These are phyloP conservation scores for Cyrtonyx montezumae DNA, from an alignment of 2,113 vertebrate genomes.

Conservation along the genomic window DNA sequence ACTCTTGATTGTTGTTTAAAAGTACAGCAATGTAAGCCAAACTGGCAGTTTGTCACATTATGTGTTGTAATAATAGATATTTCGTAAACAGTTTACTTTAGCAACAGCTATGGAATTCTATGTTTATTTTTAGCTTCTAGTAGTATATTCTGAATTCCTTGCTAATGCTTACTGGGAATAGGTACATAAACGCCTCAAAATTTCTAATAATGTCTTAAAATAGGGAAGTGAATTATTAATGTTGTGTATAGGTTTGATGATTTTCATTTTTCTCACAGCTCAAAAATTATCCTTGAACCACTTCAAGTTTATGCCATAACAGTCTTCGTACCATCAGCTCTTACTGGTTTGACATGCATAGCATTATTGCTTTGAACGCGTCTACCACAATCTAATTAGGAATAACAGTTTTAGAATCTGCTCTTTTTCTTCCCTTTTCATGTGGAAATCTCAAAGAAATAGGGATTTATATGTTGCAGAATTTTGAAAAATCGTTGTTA, in stretches of 20 bases:
- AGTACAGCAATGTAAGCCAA: conserved; percentile 24
- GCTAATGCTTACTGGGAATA: conserved; percentile 46
- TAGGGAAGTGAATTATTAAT: conserved; percentile 48
- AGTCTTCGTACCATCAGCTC: background rate
- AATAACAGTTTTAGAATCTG: background rate
- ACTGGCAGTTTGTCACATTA: conserved; percentile 45
- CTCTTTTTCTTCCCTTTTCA: background rate
- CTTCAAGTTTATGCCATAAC: background rate
- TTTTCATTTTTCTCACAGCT: background rate
- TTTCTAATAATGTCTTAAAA: conserved; percentile 42
- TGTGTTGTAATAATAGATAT: conserved; percentile 52
- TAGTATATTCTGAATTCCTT: conserved; percentile 37
- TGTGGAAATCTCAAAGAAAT: background rate
- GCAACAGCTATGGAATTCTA: conserved; percentile 37
- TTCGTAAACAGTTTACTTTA: conserved; percentile 61
- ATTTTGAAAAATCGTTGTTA: background rate
- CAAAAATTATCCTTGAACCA: background rate
- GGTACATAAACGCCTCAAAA: conserved; percentile 35
- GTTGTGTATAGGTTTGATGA: background rate
- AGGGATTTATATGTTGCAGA: background rate
- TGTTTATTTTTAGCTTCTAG: conserved; percentile 64
- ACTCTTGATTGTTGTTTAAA: conserved; percentile 53
- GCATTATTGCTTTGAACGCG: background rate
- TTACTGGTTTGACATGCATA: background rate
- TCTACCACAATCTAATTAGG: background rate